phyloP scores from a whole-genome alignment of 2,888 invertebrate genomes.

The Copidosoma aretas region DNA sequence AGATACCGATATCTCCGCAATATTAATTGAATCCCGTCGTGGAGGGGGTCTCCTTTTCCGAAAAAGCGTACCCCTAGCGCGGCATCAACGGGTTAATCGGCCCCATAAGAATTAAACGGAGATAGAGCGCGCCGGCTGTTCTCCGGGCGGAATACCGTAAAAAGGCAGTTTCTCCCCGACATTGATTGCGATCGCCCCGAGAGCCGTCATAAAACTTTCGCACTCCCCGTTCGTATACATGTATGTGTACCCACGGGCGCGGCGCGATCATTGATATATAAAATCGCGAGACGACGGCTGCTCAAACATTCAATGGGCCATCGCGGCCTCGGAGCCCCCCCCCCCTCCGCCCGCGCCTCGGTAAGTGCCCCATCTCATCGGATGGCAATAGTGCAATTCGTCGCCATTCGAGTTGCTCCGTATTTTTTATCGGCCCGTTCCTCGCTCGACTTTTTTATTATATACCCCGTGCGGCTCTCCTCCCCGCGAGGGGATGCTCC shows the following conservation, averaged over 20 bases:
- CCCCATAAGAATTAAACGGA: slow-evolving; percentile 21
- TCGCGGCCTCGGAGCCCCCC: not conserved
- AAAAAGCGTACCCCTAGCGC: not conserved
- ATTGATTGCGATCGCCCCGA: slow-evolving; percentile 31
- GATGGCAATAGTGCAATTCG: slow-evolving; percentile 29
- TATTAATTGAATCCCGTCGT: too few species aligned
- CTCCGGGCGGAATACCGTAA: slow-evolving; percentile 24
- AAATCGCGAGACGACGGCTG: slow-evolving; percentile 22
- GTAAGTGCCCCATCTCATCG: slow-evolving; percentile 25
- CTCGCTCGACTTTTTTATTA: slow-evolving; percentile 36
- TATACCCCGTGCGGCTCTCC: not conserved
- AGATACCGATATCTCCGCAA: too few species aligned
- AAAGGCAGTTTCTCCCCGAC: slow-evolving; percentile 25
- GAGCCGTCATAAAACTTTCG: slow-evolving; percentile 24
- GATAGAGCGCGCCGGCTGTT: slow-evolving; percentile 17
- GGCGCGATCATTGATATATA: slow-evolving; percentile 37
- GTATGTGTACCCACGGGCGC: not conserved
- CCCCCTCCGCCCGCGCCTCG: slow-evolving; percentile 2
- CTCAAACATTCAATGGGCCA: slow-evolving; percentile 32
- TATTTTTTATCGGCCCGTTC: slow-evolving; percentile 29
- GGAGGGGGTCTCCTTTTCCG: too few species aligned
- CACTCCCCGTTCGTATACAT: not conserved
- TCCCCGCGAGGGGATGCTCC: not conserved
- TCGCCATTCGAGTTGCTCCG: slow-evolving; percentile 16
- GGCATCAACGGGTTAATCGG: slow-evolving; percentile 29